Conservation (phyloP, 2,797 vertebrate genomes). For the Adelosebastes latens region DNA sequence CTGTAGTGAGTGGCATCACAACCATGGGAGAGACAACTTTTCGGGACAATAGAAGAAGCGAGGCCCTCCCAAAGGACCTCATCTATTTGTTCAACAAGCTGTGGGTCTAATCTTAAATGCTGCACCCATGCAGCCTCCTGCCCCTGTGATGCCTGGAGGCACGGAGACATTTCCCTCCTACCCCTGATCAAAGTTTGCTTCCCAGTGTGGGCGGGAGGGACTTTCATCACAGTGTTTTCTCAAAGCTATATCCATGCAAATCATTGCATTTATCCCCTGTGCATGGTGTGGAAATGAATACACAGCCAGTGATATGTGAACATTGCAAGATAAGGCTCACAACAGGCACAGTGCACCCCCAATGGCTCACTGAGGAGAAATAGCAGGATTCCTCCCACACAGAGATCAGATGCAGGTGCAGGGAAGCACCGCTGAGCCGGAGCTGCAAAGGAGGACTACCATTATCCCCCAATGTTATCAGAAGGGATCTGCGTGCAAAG, state of each 20-base stretch:
- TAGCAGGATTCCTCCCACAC: conserved; percentile 64
- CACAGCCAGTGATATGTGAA: conserved; percentile 53
- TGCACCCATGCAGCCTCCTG: conserved; percentile 21
- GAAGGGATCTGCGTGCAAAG: conserved; percentile 31
- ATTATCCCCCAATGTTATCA: conserved; percentile 30
- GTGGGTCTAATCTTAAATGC: conserved; percentile 16
- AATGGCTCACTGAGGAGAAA: conserved; percentile 62
- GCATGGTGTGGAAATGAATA: conserved; percentile 49
- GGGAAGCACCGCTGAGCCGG: conserved; percentile 37
- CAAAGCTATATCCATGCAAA: conserved; percentile 77
- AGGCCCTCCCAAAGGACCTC: neutral
- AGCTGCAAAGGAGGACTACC: conserved; percentile 24
- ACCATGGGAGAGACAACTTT: conserved; percentile 2
- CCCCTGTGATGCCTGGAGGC: conserved; percentile 16
- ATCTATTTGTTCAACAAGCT: conserved; percentile 38
- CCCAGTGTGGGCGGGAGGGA: conserved; percentile 41
- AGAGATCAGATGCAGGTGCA: conserved; percentile 60
- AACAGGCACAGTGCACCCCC: conserved; percentile 36
- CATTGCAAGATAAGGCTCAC: conserved; percentile 36
- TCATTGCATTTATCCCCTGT: conserved; percentile 64
- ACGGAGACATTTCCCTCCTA: conserved; percentile 19
- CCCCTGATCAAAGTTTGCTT: conserved; percentile 62
- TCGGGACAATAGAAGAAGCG: neutral
- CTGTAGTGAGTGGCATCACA: neutral
- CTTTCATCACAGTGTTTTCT: conserved; percentile 57